Evolutionary conservation across 2,888 invertebrate genomes (phyloP), one percentile per base, ranked within the genome.

Genomic region (Drepanosiphum platanoidis): DNA sequence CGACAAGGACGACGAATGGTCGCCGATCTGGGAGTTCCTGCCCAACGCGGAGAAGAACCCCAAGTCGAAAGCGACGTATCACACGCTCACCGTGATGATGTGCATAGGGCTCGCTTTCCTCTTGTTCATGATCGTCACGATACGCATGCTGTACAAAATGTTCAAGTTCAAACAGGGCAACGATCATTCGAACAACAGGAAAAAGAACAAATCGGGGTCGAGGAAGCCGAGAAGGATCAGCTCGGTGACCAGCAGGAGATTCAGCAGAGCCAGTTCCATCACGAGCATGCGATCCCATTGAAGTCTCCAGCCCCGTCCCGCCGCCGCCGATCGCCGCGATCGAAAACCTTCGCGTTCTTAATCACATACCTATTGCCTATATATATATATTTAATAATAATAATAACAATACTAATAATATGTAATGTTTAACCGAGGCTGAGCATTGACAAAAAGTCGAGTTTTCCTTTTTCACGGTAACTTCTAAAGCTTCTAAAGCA

Each of bases 21-120:
- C 80, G 7, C 79, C 86, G 11, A 84, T 86, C 7, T 86, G 86
- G 86, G 72, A 86, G 7, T 86, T 86, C 58, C 46, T 86, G 15
- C 86, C 86, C 7, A 86, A 74, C n/a, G 72, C 15, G 3, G 70
- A 79, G 11, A 86, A 86, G 61, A 58, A 79, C 11, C 74, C 64
- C 1, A 74, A 77, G 18, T 9, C 32, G 1, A 79, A 86, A 39
- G 86, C 39, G 5, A 52, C 66, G 52, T 78, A 86, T 30, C 75
- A 79, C 39, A 18, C n/a, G 27, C 18, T 79, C 15, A 9, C 64
- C 1, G 68, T 80, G 0, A 86, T 86, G 42, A 18, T 86, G 18
- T 77, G 34, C 34, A 61, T 86, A n/a, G 77, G 86, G 5, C 9
- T 82, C 8, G 86, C 68, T 34, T 86, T 86, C 30, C 52, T 86